Conservation (phyloP, 2,888 invertebrate genomes). For the Podabrus alpinus region DNA sequence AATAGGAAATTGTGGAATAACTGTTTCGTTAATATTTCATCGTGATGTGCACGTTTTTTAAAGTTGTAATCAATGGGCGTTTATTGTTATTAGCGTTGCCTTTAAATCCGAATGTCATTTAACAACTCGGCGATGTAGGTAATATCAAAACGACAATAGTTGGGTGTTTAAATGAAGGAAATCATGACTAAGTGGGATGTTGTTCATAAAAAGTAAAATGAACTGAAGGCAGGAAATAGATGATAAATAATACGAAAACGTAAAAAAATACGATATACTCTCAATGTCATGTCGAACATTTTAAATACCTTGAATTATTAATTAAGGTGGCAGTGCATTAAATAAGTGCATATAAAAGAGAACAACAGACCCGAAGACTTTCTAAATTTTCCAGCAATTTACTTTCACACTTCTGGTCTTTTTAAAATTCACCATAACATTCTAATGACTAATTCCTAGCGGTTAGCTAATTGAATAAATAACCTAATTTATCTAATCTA, state of each 20-base stretch:
- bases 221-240: conserved; percentile 6
- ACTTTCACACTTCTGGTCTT: conserved; percentile 9
- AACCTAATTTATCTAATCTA: neutral
- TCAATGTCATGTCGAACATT: neutral
- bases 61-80: neutral
- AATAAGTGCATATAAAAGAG: conserved; percentile 9
- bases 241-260: conserved; percentile 3
- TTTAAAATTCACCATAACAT: neutral
- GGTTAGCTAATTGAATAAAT: neutral
- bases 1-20: neutral
- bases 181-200: conserved; percentile 25
- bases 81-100: neutral
- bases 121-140: neutral
- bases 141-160: neutral
- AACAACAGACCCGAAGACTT: conserved; percentile 1
- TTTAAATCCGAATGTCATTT: neutral
- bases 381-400: neutral
- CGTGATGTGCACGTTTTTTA: neutral
- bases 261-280: neutral
- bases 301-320: conserved; percentile 5
- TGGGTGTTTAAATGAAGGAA: conserved; percentile 21
- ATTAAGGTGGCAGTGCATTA: conserved; percentile 6
- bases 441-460: conserved; percentile 9
- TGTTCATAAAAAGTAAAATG: neutral
- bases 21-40: neutral